Evolutionary conservation across 2,888 invertebrate species (phyloP), one percentile per base, ranked within the genome.

Genomic region (Pseudeuparius sepicola): DNA sequence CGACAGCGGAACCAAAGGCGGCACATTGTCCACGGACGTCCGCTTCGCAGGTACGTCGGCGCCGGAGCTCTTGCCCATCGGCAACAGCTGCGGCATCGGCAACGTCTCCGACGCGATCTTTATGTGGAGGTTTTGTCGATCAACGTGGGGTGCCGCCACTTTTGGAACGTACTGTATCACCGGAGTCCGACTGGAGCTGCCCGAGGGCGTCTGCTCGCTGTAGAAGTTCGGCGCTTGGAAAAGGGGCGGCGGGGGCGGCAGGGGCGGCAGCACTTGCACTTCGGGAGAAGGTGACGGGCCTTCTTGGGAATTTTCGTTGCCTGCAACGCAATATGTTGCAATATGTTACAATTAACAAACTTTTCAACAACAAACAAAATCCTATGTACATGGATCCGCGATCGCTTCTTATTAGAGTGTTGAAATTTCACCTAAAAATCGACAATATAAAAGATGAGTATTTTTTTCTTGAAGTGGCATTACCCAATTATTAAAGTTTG

Each of bases 151-250:
- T 38, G 50, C 46, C 14, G 49, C 42, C 14, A 55, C 49, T 45
- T 55, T 57, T 17, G 61, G 55, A 26, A 54, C 56, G 40, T 55
- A 62, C 32, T 59, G 57, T 36, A 61, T 61, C 13, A 62, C 62
- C 15, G 62, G 57, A 16, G 58, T 55, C 45, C 57, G 50, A 32
- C 50, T 50, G 14, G 49, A n/a, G n/a, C n/a, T n/a, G n/a, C n/a
- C n/a, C n/a, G n/a, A n/a, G n/a, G n/a, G n/a, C n/a, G n/a, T 39
- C 18, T 56, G 57, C 44, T 57, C 57, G 14, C 49, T 51, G 30
- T 52, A 52, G 35, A 50, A 53, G 41, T 51, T 53, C 17, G n/a
- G n/a, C n/a, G n/a, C n/a, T n/a, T n/a, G n/a, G n/a, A n/a, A n/a
- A n/a, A n/a, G n/a, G n/a, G n/a, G 52, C 50, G 28, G 47, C 37